Evolutionary conservation across 2,113 vertebrate species (phyloP).

Genomic region (Herpailurus yagouaroundi): DNA sequence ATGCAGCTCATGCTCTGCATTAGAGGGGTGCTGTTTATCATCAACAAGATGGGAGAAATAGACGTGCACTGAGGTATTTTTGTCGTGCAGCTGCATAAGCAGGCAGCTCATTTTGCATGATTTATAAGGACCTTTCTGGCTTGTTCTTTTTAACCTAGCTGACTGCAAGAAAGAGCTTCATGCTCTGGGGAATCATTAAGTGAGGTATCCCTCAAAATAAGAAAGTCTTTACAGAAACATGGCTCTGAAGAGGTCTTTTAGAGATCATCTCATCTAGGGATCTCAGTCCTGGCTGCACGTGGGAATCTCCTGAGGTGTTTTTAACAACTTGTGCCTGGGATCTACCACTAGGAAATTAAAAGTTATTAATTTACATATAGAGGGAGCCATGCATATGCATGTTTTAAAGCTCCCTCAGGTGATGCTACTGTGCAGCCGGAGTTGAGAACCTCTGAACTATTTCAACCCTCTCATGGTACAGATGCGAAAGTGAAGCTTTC

Average conservation of each 20-base stretch:
- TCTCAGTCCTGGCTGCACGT: not conserved
- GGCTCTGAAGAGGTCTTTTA: not conserved
- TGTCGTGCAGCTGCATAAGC: conserved; percentile 46
- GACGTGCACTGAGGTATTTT: conserved; percentile 24
- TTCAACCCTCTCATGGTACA: not conserved
- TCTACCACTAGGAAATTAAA: not conserved
- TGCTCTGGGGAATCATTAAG: not conserved
- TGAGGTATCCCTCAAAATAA: not conserved
- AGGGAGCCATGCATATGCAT: fast-evolving
- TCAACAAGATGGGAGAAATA: not conserved
- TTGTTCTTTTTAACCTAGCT: conserved; percentile 60
- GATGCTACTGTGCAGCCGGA: not conserved
- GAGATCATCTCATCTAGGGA: not conserved
- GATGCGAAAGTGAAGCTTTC: not conserved
- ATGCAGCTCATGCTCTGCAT: not conserved
- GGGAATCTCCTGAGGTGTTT: not conserved
- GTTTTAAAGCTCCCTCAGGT: not conserved
- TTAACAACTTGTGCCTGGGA: not conserved
- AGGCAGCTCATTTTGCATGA: conserved; percentile 48
- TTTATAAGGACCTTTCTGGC: conserved; percentile 56
- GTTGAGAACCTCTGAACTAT: not conserved
- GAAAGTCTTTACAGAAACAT: not conserved
- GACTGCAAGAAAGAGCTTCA: not conserved
- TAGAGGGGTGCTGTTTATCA: not conserved
- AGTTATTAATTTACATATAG: not conserved